A percentile compares a stretch with the other conserved stretches of the same genome.
These are phyloP conservation scores for Malacosoma neustria DNA, from an alignment of 2,888 invertebrate genomes.

Conservation along the genomic window DNA sequence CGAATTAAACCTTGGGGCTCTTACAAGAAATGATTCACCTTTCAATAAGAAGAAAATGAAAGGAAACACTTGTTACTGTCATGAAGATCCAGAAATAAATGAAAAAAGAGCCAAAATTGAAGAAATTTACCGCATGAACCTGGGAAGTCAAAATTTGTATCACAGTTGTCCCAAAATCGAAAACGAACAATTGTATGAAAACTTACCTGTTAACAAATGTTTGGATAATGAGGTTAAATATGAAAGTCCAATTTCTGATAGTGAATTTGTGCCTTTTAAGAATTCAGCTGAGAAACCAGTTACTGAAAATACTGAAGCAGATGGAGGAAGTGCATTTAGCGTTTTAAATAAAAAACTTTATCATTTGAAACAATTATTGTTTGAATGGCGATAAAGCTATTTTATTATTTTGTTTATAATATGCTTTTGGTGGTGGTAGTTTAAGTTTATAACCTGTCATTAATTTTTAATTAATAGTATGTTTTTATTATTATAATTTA, in stretches of 20 bases:
- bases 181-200: slow-evolving; percentile 4
- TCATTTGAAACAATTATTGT: slow-evolving; percentile 33
- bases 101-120: slow-evolving; percentile 9
- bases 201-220: background rate
- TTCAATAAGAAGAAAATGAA: slow-evolving; percentile 35
- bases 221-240: background rate
- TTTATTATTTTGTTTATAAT: background rate
- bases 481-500: slow-evolving; percentile 6
- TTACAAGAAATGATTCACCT: slow-evolving; percentile 26
- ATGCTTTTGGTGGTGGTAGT: slow-evolving; percentile 11
- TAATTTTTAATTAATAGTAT: slow-evolving; percentile 4
- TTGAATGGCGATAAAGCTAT: slow-evolving; percentile 28
- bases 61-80: slow-evolving; percentile 37
- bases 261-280: background rate
- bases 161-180: slow-evolving; percentile 31
- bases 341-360: slow-evolving; percentile 34
- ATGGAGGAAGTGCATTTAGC: too few relatives aligned
- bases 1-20: slow-evolving; percentile 27
- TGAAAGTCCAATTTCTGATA: background rate
- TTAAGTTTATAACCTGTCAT: slow-evolving; percentile 4
- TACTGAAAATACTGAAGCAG: background rate
- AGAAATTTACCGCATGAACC: background rate
- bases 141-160: slow-evolving; percentile 22
- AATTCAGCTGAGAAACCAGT: background rate
- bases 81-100: slow-evolving; percentile 19